phyloP scores from a whole-genome alignment of 2,113 vertebrate genomes.

The Pitta sordida region DNA sequence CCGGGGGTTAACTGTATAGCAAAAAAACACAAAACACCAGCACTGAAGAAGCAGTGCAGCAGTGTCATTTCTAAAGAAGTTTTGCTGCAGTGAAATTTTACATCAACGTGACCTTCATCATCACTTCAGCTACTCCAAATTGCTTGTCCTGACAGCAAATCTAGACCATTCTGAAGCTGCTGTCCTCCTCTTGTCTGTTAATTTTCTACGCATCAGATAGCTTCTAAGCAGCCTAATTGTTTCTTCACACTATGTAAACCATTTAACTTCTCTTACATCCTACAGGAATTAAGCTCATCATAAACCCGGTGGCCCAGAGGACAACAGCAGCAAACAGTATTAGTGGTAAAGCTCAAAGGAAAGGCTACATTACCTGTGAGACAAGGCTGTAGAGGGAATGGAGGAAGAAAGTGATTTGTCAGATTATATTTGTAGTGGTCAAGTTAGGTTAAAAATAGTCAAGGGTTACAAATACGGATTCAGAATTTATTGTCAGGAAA shows the following conservation, averaged over 20 bases:
- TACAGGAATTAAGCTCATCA: constrained; percentile 45
- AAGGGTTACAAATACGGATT: not conserved
- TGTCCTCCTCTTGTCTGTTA: constrained; percentile 17
- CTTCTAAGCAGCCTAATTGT: constrained; percentile 33
- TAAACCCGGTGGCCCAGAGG: constrained; percentile 6
- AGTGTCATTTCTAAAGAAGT: not conserved
- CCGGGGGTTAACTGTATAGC: too few species aligned
- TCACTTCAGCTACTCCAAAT: not conserved
- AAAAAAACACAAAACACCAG: not conserved
- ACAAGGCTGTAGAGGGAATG: not conserved
- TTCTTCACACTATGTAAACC: constrained; percentile 52
- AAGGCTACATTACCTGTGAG: not conserved
- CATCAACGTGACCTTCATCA: not conserved
- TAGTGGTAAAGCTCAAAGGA: not conserved
- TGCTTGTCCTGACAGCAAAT: not conserved
- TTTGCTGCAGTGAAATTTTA: not conserved
- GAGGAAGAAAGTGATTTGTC: not conserved
- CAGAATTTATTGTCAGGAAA: not conserved
- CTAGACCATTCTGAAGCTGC: not conserved
- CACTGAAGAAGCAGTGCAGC: not conserved
- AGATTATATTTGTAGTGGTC: not conserved
- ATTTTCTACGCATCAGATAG: not conserved
- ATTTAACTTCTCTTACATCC: constrained; percentile 18
- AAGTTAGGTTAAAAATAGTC: not conserved
- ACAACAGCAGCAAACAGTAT: not conserved